Conservation (phyloP, 37 sponge, comb jelly and placozoan genomes). For the Beroe forskalii region DNA sequence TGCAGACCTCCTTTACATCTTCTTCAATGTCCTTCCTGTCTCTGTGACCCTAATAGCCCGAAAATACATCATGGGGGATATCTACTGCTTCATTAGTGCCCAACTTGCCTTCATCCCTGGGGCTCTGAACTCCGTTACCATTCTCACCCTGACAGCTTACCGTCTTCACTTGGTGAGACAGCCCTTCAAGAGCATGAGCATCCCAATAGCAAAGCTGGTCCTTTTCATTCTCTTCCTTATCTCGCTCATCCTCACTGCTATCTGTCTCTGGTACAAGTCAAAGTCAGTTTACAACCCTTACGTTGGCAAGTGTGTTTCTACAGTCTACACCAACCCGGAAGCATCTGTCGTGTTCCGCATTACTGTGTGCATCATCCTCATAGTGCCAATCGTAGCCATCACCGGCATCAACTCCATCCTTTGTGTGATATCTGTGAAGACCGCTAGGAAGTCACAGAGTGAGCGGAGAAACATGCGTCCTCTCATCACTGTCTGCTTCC, state of each 20-base stretch:
- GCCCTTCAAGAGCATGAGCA: neutral
- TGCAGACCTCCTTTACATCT: slow-evolving; percentile 28
- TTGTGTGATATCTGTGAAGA: neutral
- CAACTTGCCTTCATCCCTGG: slow-evolving; percentile 22
- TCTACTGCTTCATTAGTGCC: slow-evolving; percentile 20
- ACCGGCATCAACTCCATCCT: neutral
- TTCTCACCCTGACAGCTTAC: slow-evolving; percentile 30
- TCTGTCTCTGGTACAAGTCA: neutral
- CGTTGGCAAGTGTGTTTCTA: neutral
- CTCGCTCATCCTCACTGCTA: neutral
- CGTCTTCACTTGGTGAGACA: neutral
- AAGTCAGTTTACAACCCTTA: neutral
- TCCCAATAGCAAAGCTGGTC: neutral
- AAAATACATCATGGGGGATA: neutral
- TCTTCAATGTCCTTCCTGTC: neutral
- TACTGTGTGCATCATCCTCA: neutral
- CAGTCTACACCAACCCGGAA: neutral
- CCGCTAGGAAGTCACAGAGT: neutral
- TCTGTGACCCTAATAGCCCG: neutral
- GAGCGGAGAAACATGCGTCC: neutral
- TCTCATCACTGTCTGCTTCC: neutral
- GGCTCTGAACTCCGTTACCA: neutral
- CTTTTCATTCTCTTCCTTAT: neutral
- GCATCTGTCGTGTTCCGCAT: neutral
- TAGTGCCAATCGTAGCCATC: neutral